Base-by-base conservation (phyloP, 2,113 vertebrate species). In the Sinosuthora webbiana region DNA sequence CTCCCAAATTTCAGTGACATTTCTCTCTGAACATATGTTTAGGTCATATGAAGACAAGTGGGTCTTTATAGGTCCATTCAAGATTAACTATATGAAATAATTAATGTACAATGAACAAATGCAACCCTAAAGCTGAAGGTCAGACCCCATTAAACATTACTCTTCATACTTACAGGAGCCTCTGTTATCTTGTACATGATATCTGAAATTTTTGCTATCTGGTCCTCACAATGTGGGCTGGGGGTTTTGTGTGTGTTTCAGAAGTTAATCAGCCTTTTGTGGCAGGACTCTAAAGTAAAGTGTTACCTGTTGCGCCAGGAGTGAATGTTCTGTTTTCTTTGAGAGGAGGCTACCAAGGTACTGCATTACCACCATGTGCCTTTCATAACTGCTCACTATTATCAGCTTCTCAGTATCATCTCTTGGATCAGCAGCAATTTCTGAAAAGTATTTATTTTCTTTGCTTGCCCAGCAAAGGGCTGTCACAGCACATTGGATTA, bases 381-480 rank as follows among this genome's bases (percentile, higher is more conserved):
- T 97, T 97, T 97, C 96, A 94, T 89, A 94, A 83, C 78, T 1
- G 0, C 88, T 96, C 30, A 14, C 59, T 68, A 83, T 96, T 95
- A 97, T 96, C 97, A 96, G 70, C 89, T 74, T 96, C 97, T 97
- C 92, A 21, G 62, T 97, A 97, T 97, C 97, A 77, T 85, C 81
- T 35, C 68, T 55, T 91, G 60, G 75, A 79, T 73, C 81, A 68
- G 83, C 86, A 84, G 53, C 45, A 84, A 28, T 84, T 96, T 78
- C 88, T 92, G 65, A 60, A 71, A 93, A 82, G 56, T 57, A 37
- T 92, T 94, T 95, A 25, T 91, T 92, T 91, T 81, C 87, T 75
- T 90, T 83, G 45, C 62, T 92, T 64, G 69, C 42, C 64, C 24
- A 62, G 86, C 28, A 83, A 91, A 92, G n/a, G 47, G 49, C 79